Evolutionary conservation across 1,140 invertebrate species (phyloP).

Genomic region (Rhynchophorus ferrugineus): DNA sequence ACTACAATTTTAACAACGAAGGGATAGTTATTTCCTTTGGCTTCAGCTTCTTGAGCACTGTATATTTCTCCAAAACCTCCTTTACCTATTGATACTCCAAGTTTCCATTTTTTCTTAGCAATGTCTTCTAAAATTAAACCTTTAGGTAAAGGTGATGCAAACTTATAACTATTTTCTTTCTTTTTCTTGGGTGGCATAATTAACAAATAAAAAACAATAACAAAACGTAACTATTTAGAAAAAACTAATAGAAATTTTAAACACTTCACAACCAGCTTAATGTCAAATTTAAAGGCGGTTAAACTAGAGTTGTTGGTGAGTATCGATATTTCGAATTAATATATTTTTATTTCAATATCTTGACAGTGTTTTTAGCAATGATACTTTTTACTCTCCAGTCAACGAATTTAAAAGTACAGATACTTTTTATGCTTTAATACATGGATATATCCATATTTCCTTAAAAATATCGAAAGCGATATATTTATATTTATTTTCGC

Average conservation of each 20-base stretch:
- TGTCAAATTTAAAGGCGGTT: conserved; percentile 8
- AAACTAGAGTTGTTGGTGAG: no score
- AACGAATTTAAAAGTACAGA: no score
- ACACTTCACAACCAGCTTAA: not conserved
- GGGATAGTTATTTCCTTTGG: conserved; percentile 49
- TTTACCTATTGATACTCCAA: conserved; percentile 78
- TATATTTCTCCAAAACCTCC: conserved; percentile 96
- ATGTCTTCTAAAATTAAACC: conserved; percentile 72
- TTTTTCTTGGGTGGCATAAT: conserved; percentile 26
- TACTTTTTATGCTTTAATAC: no score
- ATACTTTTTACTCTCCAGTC: no score
- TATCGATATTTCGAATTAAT: no score
- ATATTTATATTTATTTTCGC: no score
- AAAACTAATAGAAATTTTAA: not conserved
- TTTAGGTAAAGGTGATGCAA: conserved; percentile 65
- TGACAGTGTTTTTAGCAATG: no score
- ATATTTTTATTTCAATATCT: no score
- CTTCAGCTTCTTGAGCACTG: conserved; percentile 54
- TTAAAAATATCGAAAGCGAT: no score
- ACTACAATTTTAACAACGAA: conserved; percentile 74
- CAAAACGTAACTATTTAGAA: not conserved
- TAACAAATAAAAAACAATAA: conserved; percentile 4
- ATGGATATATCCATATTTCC: no score
- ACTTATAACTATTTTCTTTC: conserved; percentile 55
- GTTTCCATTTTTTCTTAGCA: conserved; percentile 71